A percentile compares a stretch with the other conserved stretches of the same genome.
Conservation (phyloP, 35 echinoderm and acorn worm species). For the Ptychodera flava region DNA sequence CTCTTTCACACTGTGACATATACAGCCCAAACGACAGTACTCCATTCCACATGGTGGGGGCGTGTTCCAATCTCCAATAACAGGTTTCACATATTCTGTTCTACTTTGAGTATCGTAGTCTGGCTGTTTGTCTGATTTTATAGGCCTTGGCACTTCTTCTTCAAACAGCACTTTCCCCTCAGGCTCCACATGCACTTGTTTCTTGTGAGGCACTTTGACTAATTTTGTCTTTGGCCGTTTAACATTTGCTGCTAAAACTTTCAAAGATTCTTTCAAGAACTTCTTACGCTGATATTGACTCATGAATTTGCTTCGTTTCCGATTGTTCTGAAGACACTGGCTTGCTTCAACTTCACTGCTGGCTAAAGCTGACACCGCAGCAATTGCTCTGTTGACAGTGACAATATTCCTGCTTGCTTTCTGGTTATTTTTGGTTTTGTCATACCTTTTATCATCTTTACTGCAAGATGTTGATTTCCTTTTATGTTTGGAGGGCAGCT, state of each 20-base stretch:
- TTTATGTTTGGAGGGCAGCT: neutral
- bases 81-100: neutral
- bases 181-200: neutral
- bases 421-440: neutral
- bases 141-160: conserved; percentile 11
- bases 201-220: neutral
- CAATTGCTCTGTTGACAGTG: neutral
- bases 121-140: conserved; percentile 23
- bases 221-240: neutral
- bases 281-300: neutral
- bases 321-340: neutral
- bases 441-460: neutral
- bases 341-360: neutral
- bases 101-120: neutral
- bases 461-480: neutral
- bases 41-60: conserved; percentile 42
- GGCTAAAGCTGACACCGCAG: neutral
- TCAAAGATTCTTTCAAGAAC: too few species aligned
- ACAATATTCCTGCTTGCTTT: neutral
- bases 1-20: conserved; percentile 52
- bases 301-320: neutral
- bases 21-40: conserved; percentile 76
- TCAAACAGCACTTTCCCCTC: neutral
- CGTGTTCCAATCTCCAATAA: neutral
- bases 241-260: neutral